Conservation (phyloP, 2,113 vertebrate species). For the Micronycteris hirsuta region DNA sequence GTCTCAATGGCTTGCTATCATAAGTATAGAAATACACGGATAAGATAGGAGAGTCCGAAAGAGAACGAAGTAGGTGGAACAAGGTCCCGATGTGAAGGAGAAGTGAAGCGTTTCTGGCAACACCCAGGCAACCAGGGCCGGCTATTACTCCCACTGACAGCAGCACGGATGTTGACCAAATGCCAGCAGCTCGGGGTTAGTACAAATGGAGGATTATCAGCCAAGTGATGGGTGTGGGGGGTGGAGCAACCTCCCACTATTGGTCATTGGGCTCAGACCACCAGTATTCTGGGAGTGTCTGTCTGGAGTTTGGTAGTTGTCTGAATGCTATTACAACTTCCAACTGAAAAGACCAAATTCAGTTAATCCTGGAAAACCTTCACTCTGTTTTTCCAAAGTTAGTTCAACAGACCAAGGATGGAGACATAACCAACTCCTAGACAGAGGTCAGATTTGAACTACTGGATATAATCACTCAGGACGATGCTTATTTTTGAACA, state of each 20-base stretch:
- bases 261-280: neutral
- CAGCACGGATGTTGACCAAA: neutral
- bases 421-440: neutral
- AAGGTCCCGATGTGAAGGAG: neutral
- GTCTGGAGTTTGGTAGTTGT: neutral
- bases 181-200: too few species aligned
- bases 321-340: neutral
- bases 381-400: neutral
- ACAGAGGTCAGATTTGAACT: neutral
- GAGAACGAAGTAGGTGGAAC: neutral
- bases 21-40: neutral
- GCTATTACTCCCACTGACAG: neutral
- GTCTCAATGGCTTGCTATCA: neutral
- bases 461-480: neutral
- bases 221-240: neutral
- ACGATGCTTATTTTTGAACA: neutral
- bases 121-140: neutral
- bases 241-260: neutral
- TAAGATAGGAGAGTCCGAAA: neutral
- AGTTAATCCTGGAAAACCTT: neutral
- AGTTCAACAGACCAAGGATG: neutral
- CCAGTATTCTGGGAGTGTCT: neutral
- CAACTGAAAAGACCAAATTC: neutral
- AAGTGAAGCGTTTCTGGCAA: neutral
- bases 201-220: neutral